Percentiles rank a stretch among this genome's conserved stretches.
These are phyloP conservation scores for Coptodon rendalli DNA, from an alignment of 2,113 vertebrate species.

Conservation along the genomic window DNA sequence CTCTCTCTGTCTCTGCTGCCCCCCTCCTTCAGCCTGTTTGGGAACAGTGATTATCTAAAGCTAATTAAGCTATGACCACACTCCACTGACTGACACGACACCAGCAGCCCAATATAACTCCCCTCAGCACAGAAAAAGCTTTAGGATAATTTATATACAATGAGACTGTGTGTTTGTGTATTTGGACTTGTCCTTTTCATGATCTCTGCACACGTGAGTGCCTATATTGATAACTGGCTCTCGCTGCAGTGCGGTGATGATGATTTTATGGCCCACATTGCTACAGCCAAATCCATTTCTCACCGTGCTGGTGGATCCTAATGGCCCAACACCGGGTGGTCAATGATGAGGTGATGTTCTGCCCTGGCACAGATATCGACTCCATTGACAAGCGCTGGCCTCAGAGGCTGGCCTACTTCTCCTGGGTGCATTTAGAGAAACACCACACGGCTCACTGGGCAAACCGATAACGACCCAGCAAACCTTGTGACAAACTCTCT, in stretches of 20 bases:
- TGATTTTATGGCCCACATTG: slow-evolving; percentile 51
- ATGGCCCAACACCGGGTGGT: slow-evolving; percentile 19
- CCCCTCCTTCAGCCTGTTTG: background rate
- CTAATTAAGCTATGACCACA: slow-evolving; percentile 14
- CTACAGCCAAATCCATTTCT: slow-evolving; percentile 56
- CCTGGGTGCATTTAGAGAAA: slow-evolving; percentile 32
- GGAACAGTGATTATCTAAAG: slow-evolving; percentile 1
- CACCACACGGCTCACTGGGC: background rate
- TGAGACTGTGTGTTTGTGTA: background rate
- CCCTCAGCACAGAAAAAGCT: background rate
- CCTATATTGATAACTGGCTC: slow-evolving; percentile 6
- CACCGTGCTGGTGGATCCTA: slow-evolving; percentile 31
- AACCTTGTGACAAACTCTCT: background rate
- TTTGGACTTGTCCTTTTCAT: background rate
- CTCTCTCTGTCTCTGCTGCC: background rate
- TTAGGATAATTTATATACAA: background rate
- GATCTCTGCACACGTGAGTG: background rate
- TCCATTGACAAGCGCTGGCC: slow-evolving; percentile 29
- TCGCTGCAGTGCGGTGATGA: background rate
- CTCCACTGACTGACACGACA: background rate
- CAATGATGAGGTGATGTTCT: slow-evolving; percentile 10
- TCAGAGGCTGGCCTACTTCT: slow-evolving; percentile 53
- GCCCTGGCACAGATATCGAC: slow-evolving; percentile 39
- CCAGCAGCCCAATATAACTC: background rate
- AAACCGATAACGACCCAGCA: background rate